phyloP scores from a whole-genome alignment of 2,888 invertebrate species.

The Heteromurus nitidus region DNA sequence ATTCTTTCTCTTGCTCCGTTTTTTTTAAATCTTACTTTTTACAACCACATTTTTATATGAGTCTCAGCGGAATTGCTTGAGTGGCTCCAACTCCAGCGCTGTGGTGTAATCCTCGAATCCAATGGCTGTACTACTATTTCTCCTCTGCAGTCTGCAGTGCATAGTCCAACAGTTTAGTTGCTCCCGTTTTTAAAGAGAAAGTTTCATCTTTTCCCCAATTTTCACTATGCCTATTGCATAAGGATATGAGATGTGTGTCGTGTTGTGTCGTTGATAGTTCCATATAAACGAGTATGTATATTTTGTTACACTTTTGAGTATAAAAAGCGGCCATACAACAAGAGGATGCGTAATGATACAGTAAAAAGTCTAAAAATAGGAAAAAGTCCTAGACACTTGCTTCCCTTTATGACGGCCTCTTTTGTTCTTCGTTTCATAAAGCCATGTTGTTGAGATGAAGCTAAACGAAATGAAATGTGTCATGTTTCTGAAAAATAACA shows the following conservation, averaged over 20 bases:
- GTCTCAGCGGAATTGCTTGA: slow-evolving; percentile 16
- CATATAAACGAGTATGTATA: too few relatives aligned
- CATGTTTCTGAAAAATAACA: background rate
- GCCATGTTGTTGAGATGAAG: too few relatives aligned
- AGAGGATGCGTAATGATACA: background rate
- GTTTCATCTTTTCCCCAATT: background rate
- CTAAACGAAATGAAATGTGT: too few relatives aligned
- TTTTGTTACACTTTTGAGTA: too few relatives aligned
- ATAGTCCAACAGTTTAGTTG: background rate
- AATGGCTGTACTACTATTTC: background rate
- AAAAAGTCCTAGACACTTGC: slow-evolving; percentile 4
- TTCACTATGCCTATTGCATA: background rate
- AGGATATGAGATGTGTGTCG: slow-evolving; percentile 3
- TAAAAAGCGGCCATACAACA: background rate
- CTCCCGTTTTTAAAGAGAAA: background rate
- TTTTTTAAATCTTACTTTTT: slow-evolving; percentile 20
- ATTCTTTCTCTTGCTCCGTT: background rate
- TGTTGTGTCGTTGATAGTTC: background rate
- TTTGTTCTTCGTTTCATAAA: background rate
- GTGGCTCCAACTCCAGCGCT: slow-evolving; percentile 6
- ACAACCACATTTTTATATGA: slow-evolving; percentile 30
- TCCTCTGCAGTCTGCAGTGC: background rate
- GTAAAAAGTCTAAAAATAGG: slow-evolving; percentile 10
- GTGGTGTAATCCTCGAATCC: background rate
- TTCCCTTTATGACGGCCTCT: background rate